Conservation (phyloP, 1,140 invertebrate species). For the Ceratitis capitata region DNA sequence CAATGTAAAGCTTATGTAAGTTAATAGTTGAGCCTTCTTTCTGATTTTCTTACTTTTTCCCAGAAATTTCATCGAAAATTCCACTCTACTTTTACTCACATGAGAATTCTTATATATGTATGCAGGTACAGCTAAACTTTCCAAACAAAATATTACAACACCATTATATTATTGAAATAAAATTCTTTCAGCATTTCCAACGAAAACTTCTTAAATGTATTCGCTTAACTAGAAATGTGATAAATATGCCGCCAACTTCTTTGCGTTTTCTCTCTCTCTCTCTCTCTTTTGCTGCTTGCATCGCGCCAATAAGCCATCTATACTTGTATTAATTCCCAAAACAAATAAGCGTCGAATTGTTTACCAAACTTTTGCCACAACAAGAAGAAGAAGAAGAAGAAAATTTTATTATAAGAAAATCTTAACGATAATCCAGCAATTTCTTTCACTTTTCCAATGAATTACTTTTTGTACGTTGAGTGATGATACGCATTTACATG, state of each 20-base stretch:
- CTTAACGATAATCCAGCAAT: background rate
- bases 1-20: too few species aligned
- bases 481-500: background rate
- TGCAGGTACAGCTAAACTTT: too few species aligned
- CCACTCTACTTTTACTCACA: too few species aligned
- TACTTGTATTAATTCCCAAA: background rate
- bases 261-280: too few species aligned
- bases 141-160: background rate
- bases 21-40: too few species aligned
- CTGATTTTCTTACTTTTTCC: too few species aligned
- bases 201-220: conserved; percentile 6
- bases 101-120: too few species aligned
- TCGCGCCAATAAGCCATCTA: background rate
- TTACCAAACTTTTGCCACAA: background rate
- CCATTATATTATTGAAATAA: background rate
- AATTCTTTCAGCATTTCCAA: background rate
- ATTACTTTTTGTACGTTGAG: background rate
- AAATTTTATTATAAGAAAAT: background rate
- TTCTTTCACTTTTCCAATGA: conserved; percentile 2
- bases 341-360: background rate
- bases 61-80: too few species aligned
- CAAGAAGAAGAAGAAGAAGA: background rate
- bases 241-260: background rate
- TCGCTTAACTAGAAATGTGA: background rate
- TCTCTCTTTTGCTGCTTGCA: too few species aligned